Conservation (phyloP, 35 echinoderm and acorn worm species). For the Acanthaster planci region DNA sequence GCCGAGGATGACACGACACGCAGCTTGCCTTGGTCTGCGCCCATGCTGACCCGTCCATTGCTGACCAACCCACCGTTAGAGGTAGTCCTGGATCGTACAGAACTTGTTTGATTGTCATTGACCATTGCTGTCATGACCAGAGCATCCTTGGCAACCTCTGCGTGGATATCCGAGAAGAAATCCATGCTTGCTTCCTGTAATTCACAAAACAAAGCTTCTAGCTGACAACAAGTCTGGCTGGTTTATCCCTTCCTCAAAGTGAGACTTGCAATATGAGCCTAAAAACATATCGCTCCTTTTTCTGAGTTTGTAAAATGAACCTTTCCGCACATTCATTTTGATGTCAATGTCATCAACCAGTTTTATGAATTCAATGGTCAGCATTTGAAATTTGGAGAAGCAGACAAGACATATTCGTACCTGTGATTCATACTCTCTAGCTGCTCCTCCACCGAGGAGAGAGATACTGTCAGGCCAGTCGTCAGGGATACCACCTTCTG, state of each 20-base stretch:
- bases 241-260: not conserved
- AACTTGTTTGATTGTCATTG: conserved; percentile 15
- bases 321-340: not conserved
- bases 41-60: not conserved
- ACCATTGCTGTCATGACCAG: conserved; percentile 75
- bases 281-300: too few species aligned
- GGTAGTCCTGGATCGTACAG: conserved; percentile 22
- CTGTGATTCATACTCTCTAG: conserved; percentile 66
- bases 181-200: conserved; percentile 60
- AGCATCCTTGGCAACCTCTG: conserved; percentile 68
- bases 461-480: conserved; percentile 73
- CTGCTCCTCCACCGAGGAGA: conserved; percentile 27
- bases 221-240: too few species aligned
- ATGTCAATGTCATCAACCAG: not conserved
- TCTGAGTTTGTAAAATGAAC: not conserved
- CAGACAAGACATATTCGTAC: not conserved
- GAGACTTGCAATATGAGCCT: too few species aligned
- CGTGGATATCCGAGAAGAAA: conserved; percentile 58
- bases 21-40: not conserved
- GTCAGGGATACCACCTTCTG: conserved; percentile 26
- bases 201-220: not conserved
- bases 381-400: not conserved
- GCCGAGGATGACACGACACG: not conserved
- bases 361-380: too few species aligned
- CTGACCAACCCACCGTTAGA: conserved; percentile 34